Evolutionary conservation across 2,113 vertebrate genomes (phyloP).

Genomic region (Macrotus californicus): DNA sequence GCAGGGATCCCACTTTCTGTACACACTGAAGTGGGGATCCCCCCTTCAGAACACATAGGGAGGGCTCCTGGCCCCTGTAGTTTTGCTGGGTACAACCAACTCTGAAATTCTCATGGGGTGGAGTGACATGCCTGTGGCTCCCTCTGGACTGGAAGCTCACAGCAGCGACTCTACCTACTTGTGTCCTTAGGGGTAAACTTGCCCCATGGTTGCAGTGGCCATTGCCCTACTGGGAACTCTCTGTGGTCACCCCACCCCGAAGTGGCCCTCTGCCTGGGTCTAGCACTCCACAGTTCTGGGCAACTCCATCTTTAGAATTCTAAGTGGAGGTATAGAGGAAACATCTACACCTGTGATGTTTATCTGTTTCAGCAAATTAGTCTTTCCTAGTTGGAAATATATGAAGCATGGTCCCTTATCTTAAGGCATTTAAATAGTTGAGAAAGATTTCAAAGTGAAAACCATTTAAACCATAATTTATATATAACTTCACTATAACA

Average conservation of each 20-base stretch:
- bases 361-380: background rate
- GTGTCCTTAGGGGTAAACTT: no score
- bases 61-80: background rate
- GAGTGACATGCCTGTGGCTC: background rate
- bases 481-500: background rate
- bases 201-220: rapidly evolving
- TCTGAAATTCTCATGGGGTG: background rate
- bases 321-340: background rate
- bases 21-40: background rate
- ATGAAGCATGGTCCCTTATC: background rate
- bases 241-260: background rate
- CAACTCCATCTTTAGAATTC: background rate
- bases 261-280: background rate
- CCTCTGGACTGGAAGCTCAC: background rate
- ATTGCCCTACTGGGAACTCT: no score
- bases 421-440: background rate
- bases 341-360: rapidly evolving
- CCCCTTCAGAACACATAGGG: background rate
- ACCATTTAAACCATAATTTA: background rate
- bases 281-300: background rate
- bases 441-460: background rate
- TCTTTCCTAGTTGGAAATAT: background rate
- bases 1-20: background rate
- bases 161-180: background rate
- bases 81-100: background rate